Evolutionary conservation across 1,140 invertebrate species (phyloP).

Genomic region (Brachionus rotundiformis): DNA sequence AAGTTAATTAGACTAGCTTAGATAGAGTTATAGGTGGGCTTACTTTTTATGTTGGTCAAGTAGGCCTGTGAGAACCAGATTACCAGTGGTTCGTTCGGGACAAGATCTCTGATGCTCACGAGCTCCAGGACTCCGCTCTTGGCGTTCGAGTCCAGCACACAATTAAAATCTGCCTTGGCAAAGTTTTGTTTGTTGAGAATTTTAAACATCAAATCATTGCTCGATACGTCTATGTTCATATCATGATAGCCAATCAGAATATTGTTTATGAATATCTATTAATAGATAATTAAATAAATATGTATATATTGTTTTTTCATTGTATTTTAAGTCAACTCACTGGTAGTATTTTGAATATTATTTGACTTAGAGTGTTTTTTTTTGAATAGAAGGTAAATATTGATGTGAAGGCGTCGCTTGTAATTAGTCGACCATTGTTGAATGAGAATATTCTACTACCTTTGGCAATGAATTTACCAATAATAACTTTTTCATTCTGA

Average conservation of each 20-base stretch:
- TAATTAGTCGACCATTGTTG: not conserved
- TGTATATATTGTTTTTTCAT: not conserved
- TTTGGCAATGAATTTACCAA: not conserved
- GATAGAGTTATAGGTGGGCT: too few species aligned
- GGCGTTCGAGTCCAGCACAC: not conserved
- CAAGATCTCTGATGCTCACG: not conserved
- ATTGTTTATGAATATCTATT: not conserved
- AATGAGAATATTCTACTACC: not conserved
- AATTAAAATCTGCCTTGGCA: not conserved
- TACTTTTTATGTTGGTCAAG: not conserved
- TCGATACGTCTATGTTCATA: not conserved
- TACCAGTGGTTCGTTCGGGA: not conserved
- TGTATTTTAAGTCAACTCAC: not conserved
- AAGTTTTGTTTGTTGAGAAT: not conserved
- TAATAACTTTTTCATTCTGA: not conserved
- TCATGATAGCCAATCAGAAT: not conserved
- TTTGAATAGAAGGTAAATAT: not conserved
- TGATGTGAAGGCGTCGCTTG: not conserved
- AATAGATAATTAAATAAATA: not conserved
- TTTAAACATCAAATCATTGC: not conserved
- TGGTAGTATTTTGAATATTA: conserved; percentile 5
- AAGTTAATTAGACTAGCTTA: too few species aligned
- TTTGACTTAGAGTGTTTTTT: conserved; percentile 4
- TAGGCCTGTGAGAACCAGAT: not conserved
- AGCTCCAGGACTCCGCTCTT: not conserved